These are phyloP conservation scores for Crypturellus undulatus DNA, from an alignment of 2,113 vertebrate species.

Conservation along the genomic window DNA sequence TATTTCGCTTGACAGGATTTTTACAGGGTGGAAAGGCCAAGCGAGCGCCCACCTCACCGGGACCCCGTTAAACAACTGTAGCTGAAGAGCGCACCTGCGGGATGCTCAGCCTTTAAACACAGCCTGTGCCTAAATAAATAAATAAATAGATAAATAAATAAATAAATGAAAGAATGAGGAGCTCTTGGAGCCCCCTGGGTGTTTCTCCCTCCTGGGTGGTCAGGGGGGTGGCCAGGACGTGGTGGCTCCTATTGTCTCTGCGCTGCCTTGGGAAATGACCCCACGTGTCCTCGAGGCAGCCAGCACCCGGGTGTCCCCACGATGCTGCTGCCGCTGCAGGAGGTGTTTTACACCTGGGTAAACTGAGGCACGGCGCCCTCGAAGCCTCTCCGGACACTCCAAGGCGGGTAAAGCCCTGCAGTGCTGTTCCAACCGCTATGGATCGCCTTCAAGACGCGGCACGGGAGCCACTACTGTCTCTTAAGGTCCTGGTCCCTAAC, in stretches of 20 bases:
- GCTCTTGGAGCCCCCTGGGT: not conserved
- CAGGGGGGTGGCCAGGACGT: slow-evolving; percentile 78
- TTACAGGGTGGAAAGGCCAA: slow-evolving; percentile 57
- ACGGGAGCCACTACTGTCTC: not conserved
- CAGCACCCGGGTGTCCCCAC: slow-evolving; percentile 77
- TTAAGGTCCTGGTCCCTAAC: not conserved
- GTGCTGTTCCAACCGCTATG: not conserved
- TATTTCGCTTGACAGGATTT: slow-evolving; percentile 48
- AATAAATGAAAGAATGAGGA: not conserved
- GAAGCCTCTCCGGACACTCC: not conserved
- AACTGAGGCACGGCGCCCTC: not conserved
- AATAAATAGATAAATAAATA: too few species aligned
- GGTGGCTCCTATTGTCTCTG: slow-evolving; percentile 74
- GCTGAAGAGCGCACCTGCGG: slow-evolving; percentile 2
- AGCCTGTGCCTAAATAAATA: not conserved
- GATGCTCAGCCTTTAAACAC: slow-evolving; percentile 4
- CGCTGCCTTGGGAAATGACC: slow-evolving; percentile 67
- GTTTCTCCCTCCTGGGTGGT: slow-evolving; percentile 85
- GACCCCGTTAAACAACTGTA: not conserved
- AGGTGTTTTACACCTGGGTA: not conserved
- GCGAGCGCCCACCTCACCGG: slow-evolving; percentile 34
- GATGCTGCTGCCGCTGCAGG: too few species aligned
- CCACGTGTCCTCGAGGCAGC: slow-evolving; percentile 66
- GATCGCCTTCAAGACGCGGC: too few species aligned
- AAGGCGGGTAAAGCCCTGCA: not conserved